A percentile compares a stretch with the other conserved stretches of the same genome.
These are phyloP conservation scores for Pandemis cinnamomeana DNA, from an alignment of 2,888 invertebrate genomes.

Conservation along the genomic window DNA sequence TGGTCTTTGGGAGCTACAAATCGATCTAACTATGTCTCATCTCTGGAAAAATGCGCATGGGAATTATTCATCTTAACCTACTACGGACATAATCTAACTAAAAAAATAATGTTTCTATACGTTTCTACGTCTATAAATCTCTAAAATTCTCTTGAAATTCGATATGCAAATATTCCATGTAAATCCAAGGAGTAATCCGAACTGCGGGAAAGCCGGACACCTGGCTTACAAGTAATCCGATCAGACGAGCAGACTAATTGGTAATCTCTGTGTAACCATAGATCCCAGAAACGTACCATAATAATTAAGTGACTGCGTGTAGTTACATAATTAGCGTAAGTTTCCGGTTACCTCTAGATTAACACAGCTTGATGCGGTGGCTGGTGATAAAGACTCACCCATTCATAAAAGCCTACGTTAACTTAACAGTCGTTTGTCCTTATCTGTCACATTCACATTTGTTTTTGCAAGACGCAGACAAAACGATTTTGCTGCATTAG, in stretches of 20 bases:
- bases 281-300: neutral
- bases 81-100: too few species aligned
- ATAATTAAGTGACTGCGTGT: neutral
- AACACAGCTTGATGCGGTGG: too few species aligned
- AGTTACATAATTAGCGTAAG: neutral
- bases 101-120: neutral
- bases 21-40: too few species aligned
- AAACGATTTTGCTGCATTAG: too few species aligned
- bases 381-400: too few species aligned
- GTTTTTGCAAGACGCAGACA: too few species aligned
- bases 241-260: constrained; percentile 1
- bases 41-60: too few species aligned
- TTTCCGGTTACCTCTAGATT: neutral
- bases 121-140: neutral
- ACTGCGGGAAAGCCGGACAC: neutral
- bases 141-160: neutral
- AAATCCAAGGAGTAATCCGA: neutral
- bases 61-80: too few species aligned
- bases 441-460: too few species aligned
- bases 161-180: neutral
- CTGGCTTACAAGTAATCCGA: neutral
- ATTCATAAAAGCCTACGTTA: too few species aligned
- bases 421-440: too few species aligned
- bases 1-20: too few species aligned
- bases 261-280: neutral